These are phyloP conservation scores for Neocrepidodera transversa DNA, from an alignment of 2,888 invertebrate species.

Conservation along the genomic window DNA sequence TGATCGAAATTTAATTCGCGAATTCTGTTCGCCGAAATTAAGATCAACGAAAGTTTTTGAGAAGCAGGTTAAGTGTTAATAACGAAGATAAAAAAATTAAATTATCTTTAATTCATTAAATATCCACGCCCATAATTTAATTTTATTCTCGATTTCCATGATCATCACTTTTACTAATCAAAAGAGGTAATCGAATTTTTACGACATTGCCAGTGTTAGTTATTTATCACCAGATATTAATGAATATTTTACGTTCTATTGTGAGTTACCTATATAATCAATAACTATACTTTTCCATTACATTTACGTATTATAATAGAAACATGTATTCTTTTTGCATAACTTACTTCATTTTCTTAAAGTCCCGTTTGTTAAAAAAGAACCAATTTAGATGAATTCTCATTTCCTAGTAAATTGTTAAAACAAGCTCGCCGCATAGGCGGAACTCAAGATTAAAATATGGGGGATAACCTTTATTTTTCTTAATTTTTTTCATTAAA, in stretches of 20 bases:
- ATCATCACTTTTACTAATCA: conserved; percentile 14
- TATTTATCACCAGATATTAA: too few species aligned
- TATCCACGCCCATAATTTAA: not conserved
- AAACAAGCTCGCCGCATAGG: not conserved
- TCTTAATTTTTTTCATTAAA: too few species aligned
- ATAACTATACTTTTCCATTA: too few species aligned
- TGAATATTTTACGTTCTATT: too few species aligned
- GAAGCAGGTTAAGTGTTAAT: not conserved
- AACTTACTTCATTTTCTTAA: not conserved
- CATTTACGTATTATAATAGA: too few species aligned
- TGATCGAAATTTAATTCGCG: not conserved
- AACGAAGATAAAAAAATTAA: not conserved
- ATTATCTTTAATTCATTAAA: not conserved
- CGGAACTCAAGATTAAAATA: too few species aligned
- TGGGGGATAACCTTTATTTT: too few species aligned
- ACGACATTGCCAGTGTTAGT: too few species aligned
- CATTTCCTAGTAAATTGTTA: conserved; percentile 7
- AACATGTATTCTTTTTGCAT: not conserved
- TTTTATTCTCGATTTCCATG: not conserved
- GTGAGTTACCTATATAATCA: too few species aligned
- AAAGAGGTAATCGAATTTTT: conserved; percentile 13
- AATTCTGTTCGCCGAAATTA: not conserved
- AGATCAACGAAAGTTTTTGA: not conserved
- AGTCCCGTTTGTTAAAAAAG: conserved; percentile 17
- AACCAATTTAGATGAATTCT: conserved; percentile 16